phyloP scores from a whole-genome alignment of 1,140 invertebrate species.

The Schmidtea mediterranea region DNA sequence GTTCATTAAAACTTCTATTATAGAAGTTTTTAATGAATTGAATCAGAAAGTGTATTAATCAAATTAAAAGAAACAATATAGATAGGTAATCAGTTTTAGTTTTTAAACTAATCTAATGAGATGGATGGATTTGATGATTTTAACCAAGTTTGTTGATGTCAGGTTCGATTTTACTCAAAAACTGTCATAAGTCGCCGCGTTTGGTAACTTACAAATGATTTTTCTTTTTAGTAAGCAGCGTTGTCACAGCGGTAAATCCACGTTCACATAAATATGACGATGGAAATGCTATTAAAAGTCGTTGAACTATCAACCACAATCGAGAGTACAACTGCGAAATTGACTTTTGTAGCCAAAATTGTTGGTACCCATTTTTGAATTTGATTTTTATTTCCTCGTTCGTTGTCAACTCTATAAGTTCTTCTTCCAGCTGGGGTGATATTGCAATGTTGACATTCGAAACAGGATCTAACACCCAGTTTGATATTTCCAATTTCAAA shows the following conservation, averaged over 20 bases:
- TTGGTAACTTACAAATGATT: slow-evolving; percentile 5
- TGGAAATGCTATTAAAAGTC: slow-evolving; percentile 10
- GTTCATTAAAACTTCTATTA: no score
- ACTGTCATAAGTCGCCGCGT: slow-evolving; percentile 7
- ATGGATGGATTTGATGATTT: neutral
- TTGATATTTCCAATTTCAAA: no score
- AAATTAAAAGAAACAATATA: no score
- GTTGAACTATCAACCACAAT: slow-evolving; percentile 8
- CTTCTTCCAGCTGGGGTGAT: no score
- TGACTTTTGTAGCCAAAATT: slow-evolving; percentile 9
- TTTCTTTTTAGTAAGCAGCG: slow-evolving; percentile 9
- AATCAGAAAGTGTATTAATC: no score
- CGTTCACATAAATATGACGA: slow-evolving; percentile 10
- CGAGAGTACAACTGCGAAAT: slow-evolving; percentile 7
- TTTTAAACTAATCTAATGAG: no score
- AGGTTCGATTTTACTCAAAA: slow-evolving; percentile 8
- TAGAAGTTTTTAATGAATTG: no score
- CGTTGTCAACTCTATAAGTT: slow-evolving; percentile 6
- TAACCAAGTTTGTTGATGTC: slow-evolving; percentile 8
- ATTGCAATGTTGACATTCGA: no score
- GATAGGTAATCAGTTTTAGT: no score
- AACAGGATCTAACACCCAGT: no score
- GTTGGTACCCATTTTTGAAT: slow-evolving; percentile 10
- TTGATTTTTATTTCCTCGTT: slow-evolving; percentile 8
- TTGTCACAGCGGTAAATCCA: slow-evolving; percentile 7